These are phyloP conservation scores for Phaethornis superciliosus DNA, from an alignment of 2,113 vertebrate species.

Conservation along the genomic window DNA sequence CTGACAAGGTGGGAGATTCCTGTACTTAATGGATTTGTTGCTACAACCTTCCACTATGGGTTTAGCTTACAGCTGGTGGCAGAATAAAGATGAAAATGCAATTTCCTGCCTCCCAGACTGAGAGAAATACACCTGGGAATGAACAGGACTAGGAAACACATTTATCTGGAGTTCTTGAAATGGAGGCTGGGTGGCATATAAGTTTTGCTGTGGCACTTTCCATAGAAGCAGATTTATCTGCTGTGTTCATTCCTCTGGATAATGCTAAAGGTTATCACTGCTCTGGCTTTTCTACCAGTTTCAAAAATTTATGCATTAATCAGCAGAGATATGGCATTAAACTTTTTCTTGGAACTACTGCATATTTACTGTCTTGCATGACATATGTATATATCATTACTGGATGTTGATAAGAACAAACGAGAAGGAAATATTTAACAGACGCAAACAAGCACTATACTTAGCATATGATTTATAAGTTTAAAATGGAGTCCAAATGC, in stretches of 20 bases:
- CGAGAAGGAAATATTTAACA: constrained; percentile 53
- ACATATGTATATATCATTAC: constrained; percentile 58
- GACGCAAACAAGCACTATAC: constrained; percentile 51
- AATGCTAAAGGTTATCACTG: constrained; percentile 12
- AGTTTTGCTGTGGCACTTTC: background rate
- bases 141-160: background rate
- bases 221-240: background rate
- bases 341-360: constrained; percentile 4
- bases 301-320: constrained; percentile 35
- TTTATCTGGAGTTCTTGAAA: background rate
- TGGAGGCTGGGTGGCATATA: background rate
- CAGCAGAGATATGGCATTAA: constrained; percentile 10
- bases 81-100: constrained; percentile 39
- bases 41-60: background rate
- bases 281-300: background rate
- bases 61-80: background rate
- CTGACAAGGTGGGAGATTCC: background rate
- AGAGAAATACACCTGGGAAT: constrained; percentile 4
- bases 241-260: background rate
- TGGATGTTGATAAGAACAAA: constrained; percentile 64
- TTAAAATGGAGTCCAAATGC: constrained; percentile 46
- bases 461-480: constrained; percentile 58
- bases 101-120: constrained; percentile 36
- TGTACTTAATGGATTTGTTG: background rate
- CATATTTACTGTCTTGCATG: constrained; percentile 42